Percentiles rank a stretch among this genome's conserved stretches.
These are phyloP conservation scores for Teleopsis dalmanni DNA, from an alignment of 1,140 invertebrate genomes.

Conservation along the genomic window DNA sequence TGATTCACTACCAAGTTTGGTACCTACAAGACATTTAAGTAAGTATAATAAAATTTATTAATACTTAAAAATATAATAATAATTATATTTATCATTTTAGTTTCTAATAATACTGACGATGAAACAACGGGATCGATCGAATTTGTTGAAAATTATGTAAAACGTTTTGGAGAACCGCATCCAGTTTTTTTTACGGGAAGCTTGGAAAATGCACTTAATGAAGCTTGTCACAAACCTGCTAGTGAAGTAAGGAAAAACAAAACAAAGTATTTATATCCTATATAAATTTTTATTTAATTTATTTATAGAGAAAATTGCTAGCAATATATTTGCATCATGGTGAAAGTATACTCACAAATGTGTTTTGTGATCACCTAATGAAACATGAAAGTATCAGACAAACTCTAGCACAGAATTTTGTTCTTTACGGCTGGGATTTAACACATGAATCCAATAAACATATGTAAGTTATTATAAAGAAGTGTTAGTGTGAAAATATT, in stretches of 20 bases:
- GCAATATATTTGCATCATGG: constrained; percentile 94
- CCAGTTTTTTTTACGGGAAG: constrained; percentile 87
- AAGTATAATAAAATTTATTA: constrained; percentile 33
- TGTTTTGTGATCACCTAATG: constrained; percentile 90
- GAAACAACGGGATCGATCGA: constrained; percentile 78
- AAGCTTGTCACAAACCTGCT: constrained; percentile 75
- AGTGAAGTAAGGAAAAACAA: constrained; percentile 62
- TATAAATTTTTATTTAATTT: constrained; percentile 2
- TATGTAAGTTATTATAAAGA: constrained; percentile 55
- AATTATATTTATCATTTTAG: constrained; percentile 45
- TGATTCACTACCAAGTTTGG: constrained; percentile 62
- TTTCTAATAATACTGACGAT: constrained; percentile 78
- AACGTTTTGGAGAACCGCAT: constrained; percentile 71
- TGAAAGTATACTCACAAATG: constrained; percentile 84
- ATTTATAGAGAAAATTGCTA: constrained; percentile 77
- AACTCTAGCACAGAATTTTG: constrained; percentile 77
- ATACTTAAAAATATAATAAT: neutral
- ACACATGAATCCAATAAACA: constrained; percentile 77
- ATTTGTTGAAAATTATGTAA: constrained; percentile 77
- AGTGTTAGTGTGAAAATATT: neutral
- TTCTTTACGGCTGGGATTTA: constrained; percentile 93
- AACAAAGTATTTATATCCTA: neutral
- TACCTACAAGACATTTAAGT: constrained; percentile 71
- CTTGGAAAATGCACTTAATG: constrained; percentile 79
- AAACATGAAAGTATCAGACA: constrained; percentile 84